Evolutionary conservation across 2,113 vertebrate species (phyloP).

Genomic region (Charina bottae): DNA sequence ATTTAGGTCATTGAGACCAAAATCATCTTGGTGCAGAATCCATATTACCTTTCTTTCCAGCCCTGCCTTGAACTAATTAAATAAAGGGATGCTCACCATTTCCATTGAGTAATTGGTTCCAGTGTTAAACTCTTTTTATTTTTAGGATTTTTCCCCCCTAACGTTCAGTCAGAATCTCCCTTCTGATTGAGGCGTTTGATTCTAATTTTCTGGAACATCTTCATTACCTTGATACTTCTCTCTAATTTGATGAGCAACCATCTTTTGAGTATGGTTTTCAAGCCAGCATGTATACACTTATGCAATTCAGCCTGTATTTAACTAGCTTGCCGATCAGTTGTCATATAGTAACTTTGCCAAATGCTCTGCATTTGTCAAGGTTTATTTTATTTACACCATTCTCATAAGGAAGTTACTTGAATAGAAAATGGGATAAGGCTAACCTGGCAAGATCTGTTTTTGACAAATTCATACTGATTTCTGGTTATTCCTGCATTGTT

Average conservation of each 20-base stretch:
- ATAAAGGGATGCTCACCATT: not conserved
- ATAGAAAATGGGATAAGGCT: not conserved
- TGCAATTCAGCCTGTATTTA: not conserved
- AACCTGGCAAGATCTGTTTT: not conserved
- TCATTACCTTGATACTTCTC: not conserved
- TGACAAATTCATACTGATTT: not conserved
- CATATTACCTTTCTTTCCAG: not conserved
- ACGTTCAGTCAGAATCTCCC: not conserved
- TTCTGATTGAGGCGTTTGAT: not conserved
- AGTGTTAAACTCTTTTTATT: not conserved
- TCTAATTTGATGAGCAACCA: not conserved
- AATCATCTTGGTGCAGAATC: not conserved
- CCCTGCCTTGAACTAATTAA: not conserved
- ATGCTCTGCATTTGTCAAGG: not conserved
- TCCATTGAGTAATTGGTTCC: not conserved
- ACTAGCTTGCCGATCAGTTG: not conserved
- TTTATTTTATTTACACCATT: too few relatives aligned
- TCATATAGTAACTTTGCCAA: not conserved
- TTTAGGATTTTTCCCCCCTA: not conserved
- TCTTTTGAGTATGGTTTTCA: not conserved
- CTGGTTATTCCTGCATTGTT: too few relatives aligned
- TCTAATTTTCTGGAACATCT: not conserved
- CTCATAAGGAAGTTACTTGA: too few relatives aligned
- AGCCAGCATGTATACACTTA: not conserved
- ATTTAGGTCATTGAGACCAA: not conserved